phyloP scores from a whole-genome alignment of 1,140 invertebrate species.

The Microplitis demolitor region DNA sequence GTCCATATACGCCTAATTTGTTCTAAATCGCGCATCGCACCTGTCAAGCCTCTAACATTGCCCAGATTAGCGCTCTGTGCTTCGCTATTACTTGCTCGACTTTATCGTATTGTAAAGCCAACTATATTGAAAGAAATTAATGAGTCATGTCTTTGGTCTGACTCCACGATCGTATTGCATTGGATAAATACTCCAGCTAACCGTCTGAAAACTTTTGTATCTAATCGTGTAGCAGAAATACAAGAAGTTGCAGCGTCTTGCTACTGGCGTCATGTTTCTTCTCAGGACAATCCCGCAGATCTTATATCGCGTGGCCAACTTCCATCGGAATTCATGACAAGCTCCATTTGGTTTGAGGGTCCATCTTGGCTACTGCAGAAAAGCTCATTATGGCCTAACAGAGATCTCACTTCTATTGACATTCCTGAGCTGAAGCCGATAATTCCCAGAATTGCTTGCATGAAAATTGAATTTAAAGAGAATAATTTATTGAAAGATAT shows the following conservation, averaged over 20 bases:
- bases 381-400: neutral
- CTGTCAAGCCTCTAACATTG: slow-evolving; percentile 11
- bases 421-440: neutral
- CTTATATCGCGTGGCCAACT: neutral
- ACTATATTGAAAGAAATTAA: neutral
- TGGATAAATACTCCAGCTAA: neutral
- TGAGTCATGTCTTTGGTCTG: slow-evolving; percentile 2
- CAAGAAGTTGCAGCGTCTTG: slow-evolving; percentile 8
- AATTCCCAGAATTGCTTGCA: neutral
- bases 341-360: neutral
- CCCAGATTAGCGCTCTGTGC: slow-evolving; percentile 19
- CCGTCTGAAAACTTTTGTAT: neutral
- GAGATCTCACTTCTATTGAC: neutral
- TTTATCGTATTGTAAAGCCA: neutral
- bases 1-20: neutral
- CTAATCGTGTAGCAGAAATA: neutral
- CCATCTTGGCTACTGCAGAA: neutral
- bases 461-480: neutral
- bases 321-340: neutral
- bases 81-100: neutral
- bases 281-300: slow-evolving; percentile 40
- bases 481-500: neutral
- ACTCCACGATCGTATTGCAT: neutral
- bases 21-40: slow-evolving; percentile 23
- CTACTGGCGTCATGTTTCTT: slow-evolving; percentile 46